Evolutionary conservation across 2,797 vertebrate genomes (phyloP).

Genomic region (Sebastes umbrosus): DNA sequence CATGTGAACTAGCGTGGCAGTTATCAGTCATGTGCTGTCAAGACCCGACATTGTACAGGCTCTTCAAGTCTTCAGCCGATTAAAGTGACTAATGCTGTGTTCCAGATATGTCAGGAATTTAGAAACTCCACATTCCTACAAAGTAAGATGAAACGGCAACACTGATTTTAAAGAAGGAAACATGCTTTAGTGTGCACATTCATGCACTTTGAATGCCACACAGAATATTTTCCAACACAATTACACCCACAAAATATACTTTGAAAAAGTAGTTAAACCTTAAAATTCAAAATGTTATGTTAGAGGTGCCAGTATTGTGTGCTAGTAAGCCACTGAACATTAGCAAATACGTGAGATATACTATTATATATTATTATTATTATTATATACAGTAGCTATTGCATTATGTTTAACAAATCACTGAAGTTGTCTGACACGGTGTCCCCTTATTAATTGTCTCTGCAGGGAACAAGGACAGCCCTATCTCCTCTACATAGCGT

Average conservation of each 20-base stretch:
- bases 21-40: slow-evolving; percentile 15
- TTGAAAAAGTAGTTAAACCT: neutral
- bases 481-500: slow-evolving; percentile 90
- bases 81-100: neutral
- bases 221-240: neutral
- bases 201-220: neutral
- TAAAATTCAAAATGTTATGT: neutral
- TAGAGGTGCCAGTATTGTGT: neutral
- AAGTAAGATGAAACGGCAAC: neutral
- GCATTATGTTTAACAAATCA: neutral
- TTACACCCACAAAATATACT: neutral
- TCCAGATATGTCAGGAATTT: neutral
- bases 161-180: neutral
- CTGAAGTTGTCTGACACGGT: neutral
- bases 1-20: slow-evolving; percentile 17
- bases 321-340: neutral
- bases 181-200: neutral
- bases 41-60: neutral
- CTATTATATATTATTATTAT: too few relatives aligned
- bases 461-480: slow-evolving; percentile 83
- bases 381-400: too few relatives aligned
- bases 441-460: neutral
- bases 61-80: neutral
- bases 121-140: neutral
- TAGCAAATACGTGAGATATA: neutral